Evolutionary conservation across 2,113 vertebrate genomes (phyloP).

Genomic region (Coracopsis vasa): DNA sequence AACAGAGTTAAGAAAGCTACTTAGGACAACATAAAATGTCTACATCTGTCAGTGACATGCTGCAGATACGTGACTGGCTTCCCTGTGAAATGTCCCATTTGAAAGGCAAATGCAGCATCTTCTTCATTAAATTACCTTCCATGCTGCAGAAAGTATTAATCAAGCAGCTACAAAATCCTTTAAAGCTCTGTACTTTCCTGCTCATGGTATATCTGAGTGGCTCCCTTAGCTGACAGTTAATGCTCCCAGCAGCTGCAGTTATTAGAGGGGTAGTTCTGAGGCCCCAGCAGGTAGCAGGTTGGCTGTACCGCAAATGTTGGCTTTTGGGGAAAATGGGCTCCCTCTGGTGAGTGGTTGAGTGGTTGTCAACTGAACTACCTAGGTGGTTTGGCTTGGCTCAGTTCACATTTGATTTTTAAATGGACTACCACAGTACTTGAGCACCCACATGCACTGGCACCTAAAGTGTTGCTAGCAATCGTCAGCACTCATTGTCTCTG

Average conservation of each 20-base stretch:
- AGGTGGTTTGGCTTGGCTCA: not conserved
- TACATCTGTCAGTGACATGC: not conserved
- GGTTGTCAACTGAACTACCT: not conserved
- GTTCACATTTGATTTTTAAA: not conserved
- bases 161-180: not conserved
- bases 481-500: not conserved
- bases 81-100: not conserved
- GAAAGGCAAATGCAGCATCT: not conserved
- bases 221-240: not conserved
- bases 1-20: not conserved
- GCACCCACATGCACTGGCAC: not conserved
- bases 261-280: not conserved
- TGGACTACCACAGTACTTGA: not conserved
- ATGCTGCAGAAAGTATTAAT: not conserved
- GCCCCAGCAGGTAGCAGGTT: not conserved
- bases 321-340: conserved; percentile 57
- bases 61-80: not conserved
- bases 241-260: not conserved
- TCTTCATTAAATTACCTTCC: not conserved
- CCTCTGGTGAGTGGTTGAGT: conserved; percentile 52
- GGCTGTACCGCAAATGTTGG: not conserved
- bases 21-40: not conserved
- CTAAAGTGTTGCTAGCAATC: not conserved
- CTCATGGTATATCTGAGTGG: rapidly evolving
- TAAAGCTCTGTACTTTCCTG: not conserved